Conservation (phyloP, 2,113 vertebrate genomes). For the Neogobius melanostomus region DNA sequence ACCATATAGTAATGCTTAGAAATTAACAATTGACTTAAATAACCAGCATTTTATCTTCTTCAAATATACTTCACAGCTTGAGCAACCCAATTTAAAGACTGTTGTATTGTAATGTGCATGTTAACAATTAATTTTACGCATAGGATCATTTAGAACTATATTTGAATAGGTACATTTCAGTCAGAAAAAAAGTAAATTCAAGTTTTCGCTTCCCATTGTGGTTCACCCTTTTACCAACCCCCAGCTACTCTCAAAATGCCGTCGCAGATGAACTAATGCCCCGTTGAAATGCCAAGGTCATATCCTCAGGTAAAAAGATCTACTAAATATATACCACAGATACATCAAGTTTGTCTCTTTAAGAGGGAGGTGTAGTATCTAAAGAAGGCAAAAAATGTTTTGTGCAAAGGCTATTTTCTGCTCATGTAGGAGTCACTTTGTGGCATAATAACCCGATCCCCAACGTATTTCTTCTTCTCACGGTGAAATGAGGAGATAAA, state of each 20-base stretch:
- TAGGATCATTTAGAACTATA: slow-evolving; percentile 9
- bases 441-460: slow-evolving; percentile 29
- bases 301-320: slow-evolving; percentile 17
- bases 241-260: slow-evolving; percentile 30
- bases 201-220: slow-evolving; percentile 49
- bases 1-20: neutral
- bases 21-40: neutral
- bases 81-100: slow-evolving; percentile 10
- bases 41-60: slow-evolving; percentile 1
- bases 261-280: slow-evolving; percentile 31
- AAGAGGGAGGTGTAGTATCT: slow-evolving; percentile 35
- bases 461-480: slow-evolving; percentile 33
- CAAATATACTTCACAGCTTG: slow-evolving; percentile 5
- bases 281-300: slow-evolving; percentile 1
- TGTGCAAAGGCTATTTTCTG: slow-evolving; percentile 47
- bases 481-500: slow-evolving; percentile 27
- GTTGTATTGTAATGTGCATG: slow-evolving; percentile 36
- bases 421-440: slow-evolving; percentile 23
- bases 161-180: slow-evolving; percentile 24
- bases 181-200: slow-evolving; percentile 14
- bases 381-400: slow-evolving; percentile 31
- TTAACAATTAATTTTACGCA: slow-evolving; percentile 34
- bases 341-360: slow-evolving; percentile 39
- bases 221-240: slow-evolving; percentile 32
- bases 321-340: slow-evolving; percentile 15